Evolutionary conservation across 2,888 invertebrate species (phyloP).

Genomic region (Anoplius nigerrimus): DNA sequence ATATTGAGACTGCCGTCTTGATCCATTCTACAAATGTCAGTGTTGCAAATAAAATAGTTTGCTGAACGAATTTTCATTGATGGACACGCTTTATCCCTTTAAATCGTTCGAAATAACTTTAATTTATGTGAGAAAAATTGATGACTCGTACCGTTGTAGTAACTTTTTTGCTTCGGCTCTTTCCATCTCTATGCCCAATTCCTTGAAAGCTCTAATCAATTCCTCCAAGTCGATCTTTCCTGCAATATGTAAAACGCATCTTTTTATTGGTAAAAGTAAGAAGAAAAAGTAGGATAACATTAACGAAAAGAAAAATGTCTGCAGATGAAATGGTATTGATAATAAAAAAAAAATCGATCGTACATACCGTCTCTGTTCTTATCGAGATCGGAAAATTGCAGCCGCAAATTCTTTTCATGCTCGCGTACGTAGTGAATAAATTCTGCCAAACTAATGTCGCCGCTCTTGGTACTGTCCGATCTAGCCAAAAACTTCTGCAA

Average conservation of each 20-base stretch:
- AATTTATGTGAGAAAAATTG: no score
- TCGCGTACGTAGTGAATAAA: constrained; percentile 96
- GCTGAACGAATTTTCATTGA: not conserved
- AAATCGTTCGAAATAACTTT: not conserved
- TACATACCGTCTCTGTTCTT: constrained; percentile 95
- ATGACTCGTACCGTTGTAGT: constrained; percentile 84
- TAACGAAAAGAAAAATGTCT: not conserved
- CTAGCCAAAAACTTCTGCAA: constrained; percentile 92
- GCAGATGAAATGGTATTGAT: no score
- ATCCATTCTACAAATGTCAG: constrained; percentile 87
- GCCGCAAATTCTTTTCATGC: constrained; percentile 94
- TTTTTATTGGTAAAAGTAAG: not conserved
- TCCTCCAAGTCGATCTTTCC: constrained; percentile 94
- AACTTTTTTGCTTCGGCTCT: constrained; percentile 90
- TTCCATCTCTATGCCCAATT: constrained; percentile 92
- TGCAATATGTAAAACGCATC: constrained; percentile 71
- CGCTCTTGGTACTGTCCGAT: constrained; percentile 89
- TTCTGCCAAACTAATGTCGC: constrained; percentile 93
- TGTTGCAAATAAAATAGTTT: not conserved
- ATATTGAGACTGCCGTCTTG: constrained; percentile 96
- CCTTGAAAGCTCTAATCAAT: constrained; percentile 93
- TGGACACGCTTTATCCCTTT: no score
- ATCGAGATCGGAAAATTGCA: constrained; percentile 96
- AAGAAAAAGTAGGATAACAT: no score
- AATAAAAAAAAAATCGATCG: no score